phyloP scores from a whole-genome alignment of 2,797 vertebrate species.

The Euphonia xanthogaster region DNA sequence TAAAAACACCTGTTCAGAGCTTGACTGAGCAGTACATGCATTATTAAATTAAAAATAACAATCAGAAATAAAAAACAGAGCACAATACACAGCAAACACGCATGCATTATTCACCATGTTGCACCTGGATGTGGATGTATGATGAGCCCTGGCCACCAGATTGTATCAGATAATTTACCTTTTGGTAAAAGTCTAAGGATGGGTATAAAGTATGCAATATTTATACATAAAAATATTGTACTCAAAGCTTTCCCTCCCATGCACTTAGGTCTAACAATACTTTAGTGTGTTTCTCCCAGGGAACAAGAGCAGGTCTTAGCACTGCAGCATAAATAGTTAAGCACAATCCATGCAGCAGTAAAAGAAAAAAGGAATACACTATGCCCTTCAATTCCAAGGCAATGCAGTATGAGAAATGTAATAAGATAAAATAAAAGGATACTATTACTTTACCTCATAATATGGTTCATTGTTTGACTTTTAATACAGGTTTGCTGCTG shows the following conservation, averaged over 20 bases:
- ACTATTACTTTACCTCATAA: neutral
- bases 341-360: neutral
- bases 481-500: neutral
- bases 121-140: no score
- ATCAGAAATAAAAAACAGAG: neutral
- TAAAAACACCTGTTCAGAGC: neutral
- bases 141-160: neutral
- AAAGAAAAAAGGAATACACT: neutral
- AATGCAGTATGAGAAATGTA: neutral
- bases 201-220: slow-evolving; percentile 3
- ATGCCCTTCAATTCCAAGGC: neutral
- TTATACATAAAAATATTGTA: neutral
- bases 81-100: neutral
- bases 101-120: neutral
- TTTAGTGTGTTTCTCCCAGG: neutral
- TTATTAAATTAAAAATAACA: neutral
- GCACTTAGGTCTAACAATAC: neutral
- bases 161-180: neutral
- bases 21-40: neutral
- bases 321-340: slow-evolving; percentile 9
- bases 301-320: neutral
- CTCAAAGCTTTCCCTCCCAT: neutral
- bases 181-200: neutral
- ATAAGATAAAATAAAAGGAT: neutral
- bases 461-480: neutral